Conservation (phyloP, 2,888 invertebrate genomes). For the Panzeria rudis region DNA sequence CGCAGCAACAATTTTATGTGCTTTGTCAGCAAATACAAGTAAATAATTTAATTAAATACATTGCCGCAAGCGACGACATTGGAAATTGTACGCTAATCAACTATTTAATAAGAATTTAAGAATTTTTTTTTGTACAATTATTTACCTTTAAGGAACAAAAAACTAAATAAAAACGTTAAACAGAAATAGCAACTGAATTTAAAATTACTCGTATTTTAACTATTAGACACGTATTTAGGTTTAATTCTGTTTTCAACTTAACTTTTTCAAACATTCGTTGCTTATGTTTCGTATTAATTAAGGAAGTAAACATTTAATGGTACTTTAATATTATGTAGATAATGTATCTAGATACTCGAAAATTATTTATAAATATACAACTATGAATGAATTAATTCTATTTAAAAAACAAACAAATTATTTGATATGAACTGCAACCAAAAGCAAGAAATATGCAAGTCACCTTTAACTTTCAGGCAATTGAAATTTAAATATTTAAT, state of each 20-base stretch:
- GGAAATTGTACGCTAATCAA: conserved; percentile 42
- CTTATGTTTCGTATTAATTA: conserved; percentile 34
- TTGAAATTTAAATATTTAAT: too few relatives aligned
- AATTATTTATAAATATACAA: conserved; percentile 1
- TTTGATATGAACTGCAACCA: conserved; percentile 4
- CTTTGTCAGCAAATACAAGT: conserved; percentile 45
- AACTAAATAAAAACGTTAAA: conserved; percentile 3
- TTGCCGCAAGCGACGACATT: conserved; percentile 41
- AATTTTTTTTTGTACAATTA: conserved; percentile 13
- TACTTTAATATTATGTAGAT: conserved; percentile 30
- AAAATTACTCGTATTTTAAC: background rate
- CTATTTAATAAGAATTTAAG: conserved; percentile 58
- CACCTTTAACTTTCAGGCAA: conserved; percentile 10
- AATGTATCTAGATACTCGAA: background rate
- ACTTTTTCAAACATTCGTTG: conserved; percentile 10
- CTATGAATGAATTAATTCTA: conserved; percentile 8
- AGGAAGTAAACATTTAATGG: conserved; percentile 64
- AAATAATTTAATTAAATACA: conserved; percentile 53
- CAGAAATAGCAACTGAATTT: conserved; percentile 21
- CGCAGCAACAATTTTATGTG: conserved; percentile 51
- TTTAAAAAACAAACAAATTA: background rate
- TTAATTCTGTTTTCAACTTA: background rate
- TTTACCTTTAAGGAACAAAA: conserved; percentile 18
- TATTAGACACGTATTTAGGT: conserved; percentile 27
- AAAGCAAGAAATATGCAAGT: conserved; percentile 22